phyloP scores from a whole-genome alignment of 2,797 vertebrate genomes.

The Brachyrhaphis roseni region DNA sequence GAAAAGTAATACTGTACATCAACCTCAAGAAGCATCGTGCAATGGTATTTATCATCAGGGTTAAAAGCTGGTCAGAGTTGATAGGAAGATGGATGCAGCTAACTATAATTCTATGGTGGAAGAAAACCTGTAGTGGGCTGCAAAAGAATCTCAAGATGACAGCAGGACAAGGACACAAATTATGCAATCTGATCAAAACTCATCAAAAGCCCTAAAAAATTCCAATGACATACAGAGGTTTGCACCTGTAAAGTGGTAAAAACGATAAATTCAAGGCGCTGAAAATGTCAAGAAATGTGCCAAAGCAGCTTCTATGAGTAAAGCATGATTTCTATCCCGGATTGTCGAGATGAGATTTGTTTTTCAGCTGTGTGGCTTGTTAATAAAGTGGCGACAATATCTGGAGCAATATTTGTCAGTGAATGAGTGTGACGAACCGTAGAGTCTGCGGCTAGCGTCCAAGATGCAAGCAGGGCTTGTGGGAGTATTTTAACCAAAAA shows the following conservation, averaged over 20 bases:
- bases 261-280: background rate
- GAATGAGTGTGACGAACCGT: background rate
- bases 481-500: constrained; percentile 5
- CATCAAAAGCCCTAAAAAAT: background rate
- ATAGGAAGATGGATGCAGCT: background rate
- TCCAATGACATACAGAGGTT: background rate
- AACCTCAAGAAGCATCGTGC: background rate
- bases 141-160: background rate
- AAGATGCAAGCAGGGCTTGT: constrained; percentile 20
- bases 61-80: background rate
- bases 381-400: constrained; percentile 15
- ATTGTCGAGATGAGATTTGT: background rate
- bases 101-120: background rate
- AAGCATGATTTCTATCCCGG: background rate
- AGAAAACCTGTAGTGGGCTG: background rate
- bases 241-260: background rate
- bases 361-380: background rate
- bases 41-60: background rate
- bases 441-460: constrained; percentile 14
- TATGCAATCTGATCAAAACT: background rate
- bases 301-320: background rate
- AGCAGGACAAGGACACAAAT: background rate
- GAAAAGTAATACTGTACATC: background rate
- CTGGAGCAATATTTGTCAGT: constrained; percentile 9
- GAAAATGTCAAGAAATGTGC: background rate